A percentile compares a stretch with the other conserved stretches of the same genome.
These are phyloP conservation scores for Celastrina argiolus DNA, from an alignment of 2,888 invertebrate genomes.

Conservation along the genomic window DNA sequence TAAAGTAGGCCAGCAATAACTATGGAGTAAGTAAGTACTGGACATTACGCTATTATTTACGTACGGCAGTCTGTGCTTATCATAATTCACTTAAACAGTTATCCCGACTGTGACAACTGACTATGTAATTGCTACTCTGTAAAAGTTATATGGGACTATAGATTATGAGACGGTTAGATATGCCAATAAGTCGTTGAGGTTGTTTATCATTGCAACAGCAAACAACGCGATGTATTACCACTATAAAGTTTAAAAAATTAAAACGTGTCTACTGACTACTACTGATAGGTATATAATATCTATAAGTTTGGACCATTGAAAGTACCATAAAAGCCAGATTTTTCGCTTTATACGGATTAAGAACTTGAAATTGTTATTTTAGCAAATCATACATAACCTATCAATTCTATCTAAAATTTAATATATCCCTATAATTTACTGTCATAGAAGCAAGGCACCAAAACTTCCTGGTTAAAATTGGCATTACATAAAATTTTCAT, in stretches of 20 bases:
- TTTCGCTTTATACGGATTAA: no score
- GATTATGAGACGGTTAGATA: background rate
- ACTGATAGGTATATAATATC: no score
- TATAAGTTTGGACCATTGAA: no score
- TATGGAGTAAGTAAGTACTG: background rate
- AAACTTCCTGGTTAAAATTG: background rate
- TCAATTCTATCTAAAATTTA: no score
- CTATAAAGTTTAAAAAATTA: no score
- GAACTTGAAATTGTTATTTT: no score
- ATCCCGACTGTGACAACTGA: background rate
- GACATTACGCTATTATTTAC: background rate
- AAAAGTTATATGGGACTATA: background rate
- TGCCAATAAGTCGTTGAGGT: background rate
- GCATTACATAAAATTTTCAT: conserved; percentile 8
- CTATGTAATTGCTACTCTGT: conserved; percentile 1
- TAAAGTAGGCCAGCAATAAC: background rate
- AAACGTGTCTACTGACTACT: no score
- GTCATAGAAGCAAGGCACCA: background rate
- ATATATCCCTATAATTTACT: no score
- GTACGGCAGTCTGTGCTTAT: background rate
- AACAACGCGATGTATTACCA: no score
- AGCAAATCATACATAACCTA: no score
- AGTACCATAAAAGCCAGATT: no score
- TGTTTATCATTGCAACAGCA: no score
- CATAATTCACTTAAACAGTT: conserved; percentile 11